These are phyloP conservation scores for Morinoia aosen DNA, from an alignment of 2,888 invertebrate genomes.

Conservation along the genomic window DNA sequence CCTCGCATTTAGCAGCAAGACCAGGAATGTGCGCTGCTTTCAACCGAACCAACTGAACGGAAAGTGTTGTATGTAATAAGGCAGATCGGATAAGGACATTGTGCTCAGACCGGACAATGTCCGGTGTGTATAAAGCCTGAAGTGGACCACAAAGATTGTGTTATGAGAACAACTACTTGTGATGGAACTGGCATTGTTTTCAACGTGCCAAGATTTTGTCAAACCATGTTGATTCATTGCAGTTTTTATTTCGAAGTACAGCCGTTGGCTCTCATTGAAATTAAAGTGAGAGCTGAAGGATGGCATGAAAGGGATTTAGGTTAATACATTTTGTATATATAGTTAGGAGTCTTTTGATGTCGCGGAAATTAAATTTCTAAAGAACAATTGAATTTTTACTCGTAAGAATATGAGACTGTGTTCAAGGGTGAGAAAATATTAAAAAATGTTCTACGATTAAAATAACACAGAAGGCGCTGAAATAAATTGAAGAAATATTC, in stretches of 20 bases:
- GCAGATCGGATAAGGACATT: not conserved
- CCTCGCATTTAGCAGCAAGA: not conserved
- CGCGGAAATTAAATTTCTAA: too few relatives aligned
- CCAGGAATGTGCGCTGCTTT: not conserved
- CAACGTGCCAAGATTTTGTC: not conserved
- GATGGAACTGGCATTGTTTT: not conserved
- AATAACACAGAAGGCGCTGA: too few relatives aligned
- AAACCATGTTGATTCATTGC: not conserved
- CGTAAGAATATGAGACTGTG: too few relatives aligned
- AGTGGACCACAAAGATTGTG: not conserved
- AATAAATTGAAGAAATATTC: too few relatives aligned
- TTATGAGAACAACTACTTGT: not conserved
- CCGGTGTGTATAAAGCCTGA: not conserved
- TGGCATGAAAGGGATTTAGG: not conserved
- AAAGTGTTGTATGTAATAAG: not conserved
- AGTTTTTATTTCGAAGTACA: not conserved
- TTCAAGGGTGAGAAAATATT: too few relatives aligned
- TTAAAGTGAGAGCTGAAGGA: not conserved
- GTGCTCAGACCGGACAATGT: not conserved
- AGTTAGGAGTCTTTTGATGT: too few relatives aligned
- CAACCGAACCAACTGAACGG: not conserved
- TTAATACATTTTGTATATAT: not conserved
- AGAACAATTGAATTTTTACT: too few relatives aligned
- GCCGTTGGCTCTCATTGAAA: not conserved
- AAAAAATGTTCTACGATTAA: too few relatives aligned